Evolutionary conservation across 2,888 invertebrate species (phyloP).

Genomic region (Phlogophora meticulosa): DNA sequence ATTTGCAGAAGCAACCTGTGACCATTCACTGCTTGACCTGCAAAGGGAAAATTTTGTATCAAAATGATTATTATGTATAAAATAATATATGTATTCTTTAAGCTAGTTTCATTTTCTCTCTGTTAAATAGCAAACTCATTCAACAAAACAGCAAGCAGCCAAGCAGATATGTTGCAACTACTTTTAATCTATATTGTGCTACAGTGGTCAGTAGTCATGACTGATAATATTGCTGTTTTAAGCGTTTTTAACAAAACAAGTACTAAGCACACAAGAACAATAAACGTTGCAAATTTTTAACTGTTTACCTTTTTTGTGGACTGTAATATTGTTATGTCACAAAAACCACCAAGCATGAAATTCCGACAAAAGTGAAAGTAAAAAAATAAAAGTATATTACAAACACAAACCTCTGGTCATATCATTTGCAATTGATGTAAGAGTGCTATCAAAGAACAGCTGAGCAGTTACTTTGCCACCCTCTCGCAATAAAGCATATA

Average conservation of each 20-base stretch:
- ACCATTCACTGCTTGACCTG: conserved; percentile 92
- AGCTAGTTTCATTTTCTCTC: no score
- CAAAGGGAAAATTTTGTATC: not conserved
- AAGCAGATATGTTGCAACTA: not conserved
- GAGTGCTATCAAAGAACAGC: conserved; percentile 93
- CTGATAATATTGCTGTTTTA: not conserved
- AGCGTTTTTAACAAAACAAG: not conserved
- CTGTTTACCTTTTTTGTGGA: not conserved
- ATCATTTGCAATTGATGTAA: conserved; percentile 93
- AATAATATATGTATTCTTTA: no score
- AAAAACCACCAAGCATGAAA: conserved; percentile 43
- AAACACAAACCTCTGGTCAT: conserved; percentile 92
- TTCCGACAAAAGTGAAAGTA: conserved; percentile 37
- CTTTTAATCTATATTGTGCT: conserved; percentile 2
- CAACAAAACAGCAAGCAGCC: no score
- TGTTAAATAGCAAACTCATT: not conserved
- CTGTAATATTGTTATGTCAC: conserved; percentile 15
- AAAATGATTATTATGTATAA: not conserved
- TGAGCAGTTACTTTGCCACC: conserved; percentile 92
- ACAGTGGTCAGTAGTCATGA: not conserved
- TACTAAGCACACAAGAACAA: not conserved
- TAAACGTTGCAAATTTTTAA: not conserved
- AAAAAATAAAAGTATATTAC: conserved; percentile 10
- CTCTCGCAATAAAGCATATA: conserved; percentile 90
- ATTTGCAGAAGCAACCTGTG: conserved; percentile 94